Evolutionary conservation across 2,888 invertebrate genomes (phyloP).

Genomic region (Rapana venosa): DNA sequence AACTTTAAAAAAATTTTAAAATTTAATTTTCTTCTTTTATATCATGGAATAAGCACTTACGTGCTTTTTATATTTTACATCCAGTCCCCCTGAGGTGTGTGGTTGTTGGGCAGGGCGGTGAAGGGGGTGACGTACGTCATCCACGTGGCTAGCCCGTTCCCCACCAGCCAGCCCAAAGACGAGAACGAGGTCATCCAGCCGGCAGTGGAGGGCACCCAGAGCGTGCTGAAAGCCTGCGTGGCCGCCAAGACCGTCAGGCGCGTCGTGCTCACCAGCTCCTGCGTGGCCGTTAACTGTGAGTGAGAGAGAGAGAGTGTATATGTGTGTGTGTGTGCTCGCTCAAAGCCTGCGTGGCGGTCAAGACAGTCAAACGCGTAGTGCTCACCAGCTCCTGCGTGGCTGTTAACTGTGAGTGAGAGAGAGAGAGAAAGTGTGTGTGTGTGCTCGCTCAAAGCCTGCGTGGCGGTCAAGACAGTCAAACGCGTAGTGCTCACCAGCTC

Average conservation of each 20-base stretch:
- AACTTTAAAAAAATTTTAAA: too few species aligned
- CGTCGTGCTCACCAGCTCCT: slow-evolving; percentile 80
- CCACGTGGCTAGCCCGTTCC: slow-evolving; percentile 79
- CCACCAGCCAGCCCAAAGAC: slow-evolving; percentile 72
- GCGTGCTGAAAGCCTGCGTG: slow-evolving; percentile 79
- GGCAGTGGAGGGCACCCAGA: slow-evolving; percentile 80
- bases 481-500: slow-evolving; percentile 81
- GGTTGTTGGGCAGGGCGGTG: slow-evolving; percentile 78
- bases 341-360: slow-evolving; percentile 78
- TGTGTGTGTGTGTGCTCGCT: slow-evolving; percentile 78
- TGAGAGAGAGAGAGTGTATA: too few species aligned
- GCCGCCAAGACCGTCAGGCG: slow-evolving; percentile 79
- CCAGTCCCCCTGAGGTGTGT: too few species aligned
- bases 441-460: slow-evolving; percentile 77
- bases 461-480: slow-evolving; percentile 78
- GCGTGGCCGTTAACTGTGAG: slow-evolving; percentile 77
- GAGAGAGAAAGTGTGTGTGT: neutral
- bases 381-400: slow-evolving; percentile 80
- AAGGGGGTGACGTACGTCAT: slow-evolving; percentile 79
- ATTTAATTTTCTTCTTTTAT: too few species aligned
- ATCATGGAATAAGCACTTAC: too few species aligned
- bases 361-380: slow-evolving; percentile 71
- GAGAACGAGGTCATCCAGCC: slow-evolving; percentile 78
- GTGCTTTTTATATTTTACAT: too few species aligned
- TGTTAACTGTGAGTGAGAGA: slow-evolving; percentile 67